These are phyloP conservation scores for Colaptes auratus DNA, from an alignment of 2,113 vertebrate genomes.

Conservation along the genomic window DNA sequence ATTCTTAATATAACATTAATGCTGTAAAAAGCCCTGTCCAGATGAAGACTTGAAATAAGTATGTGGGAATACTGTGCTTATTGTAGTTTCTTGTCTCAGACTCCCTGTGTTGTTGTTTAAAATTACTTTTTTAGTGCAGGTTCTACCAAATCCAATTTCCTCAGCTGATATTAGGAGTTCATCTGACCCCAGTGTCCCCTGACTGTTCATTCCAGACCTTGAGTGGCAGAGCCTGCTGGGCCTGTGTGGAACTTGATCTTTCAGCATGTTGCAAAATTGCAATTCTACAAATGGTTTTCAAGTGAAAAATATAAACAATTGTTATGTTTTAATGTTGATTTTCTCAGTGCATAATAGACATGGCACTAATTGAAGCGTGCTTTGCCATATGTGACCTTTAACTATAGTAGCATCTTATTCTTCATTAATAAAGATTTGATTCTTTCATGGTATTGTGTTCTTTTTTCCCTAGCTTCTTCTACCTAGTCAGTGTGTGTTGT, in stretches of 20 bases:
- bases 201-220: not conserved
- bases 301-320: not conserved
- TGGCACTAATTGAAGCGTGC: not conserved
- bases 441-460: not conserved
- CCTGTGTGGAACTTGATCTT: not conserved
- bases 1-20: not conserved
- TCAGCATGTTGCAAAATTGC: not conserved
- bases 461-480: not conserved
- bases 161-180: not conserved
- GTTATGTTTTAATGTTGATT: not conserved
- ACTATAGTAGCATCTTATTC: not conserved
- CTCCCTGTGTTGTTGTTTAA: not conserved
- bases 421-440: not conserved
- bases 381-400: not conserved
- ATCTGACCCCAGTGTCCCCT: not conserved
- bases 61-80: not conserved
- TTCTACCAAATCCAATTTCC: not conserved
- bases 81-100: not conserved
- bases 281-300: not conserved
- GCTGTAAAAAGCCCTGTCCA: not conserved
- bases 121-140: not conserved
- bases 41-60: not conserved
- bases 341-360: not conserved
- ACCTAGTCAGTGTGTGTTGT: not conserved
- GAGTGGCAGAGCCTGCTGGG: not conserved